These are phyloP conservation scores for Acanthosepion lycidas DNA, from an alignment of 2,888 invertebrate species.

Conservation along the genomic window DNA sequence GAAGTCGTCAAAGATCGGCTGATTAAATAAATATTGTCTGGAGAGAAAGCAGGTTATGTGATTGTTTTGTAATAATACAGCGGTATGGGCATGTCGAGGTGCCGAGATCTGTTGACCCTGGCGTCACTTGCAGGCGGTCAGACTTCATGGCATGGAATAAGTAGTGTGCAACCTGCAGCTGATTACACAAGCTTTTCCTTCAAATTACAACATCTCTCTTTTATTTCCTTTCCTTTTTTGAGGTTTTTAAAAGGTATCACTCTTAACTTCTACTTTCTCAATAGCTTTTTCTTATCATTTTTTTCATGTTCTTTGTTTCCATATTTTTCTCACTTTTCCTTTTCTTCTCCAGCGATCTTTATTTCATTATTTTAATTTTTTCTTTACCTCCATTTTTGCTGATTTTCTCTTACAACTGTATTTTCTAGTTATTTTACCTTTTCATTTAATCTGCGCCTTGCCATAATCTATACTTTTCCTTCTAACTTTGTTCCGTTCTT, in stretches of 20 bases:
- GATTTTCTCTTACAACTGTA: not conserved
- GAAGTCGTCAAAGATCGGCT: not conserved
- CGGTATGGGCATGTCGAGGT: not conserved
- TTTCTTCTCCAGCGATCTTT: not conserved
- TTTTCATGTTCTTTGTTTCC: not conserved
- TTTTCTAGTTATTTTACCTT: not conserved
- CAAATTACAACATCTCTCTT: not conserved
- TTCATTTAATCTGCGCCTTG: not conserved
- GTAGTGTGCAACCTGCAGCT: not conserved
- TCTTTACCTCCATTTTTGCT: not conserved
- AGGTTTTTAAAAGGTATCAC: no score
- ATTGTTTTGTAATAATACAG: not conserved
- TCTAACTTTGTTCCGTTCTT: not conserved
- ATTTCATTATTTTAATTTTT: not conserved
- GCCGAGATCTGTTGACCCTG: not conserved
- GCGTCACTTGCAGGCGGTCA: not conserved
- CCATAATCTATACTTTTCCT: not conserved
- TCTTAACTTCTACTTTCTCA: no score
- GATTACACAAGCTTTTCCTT: not conserved
- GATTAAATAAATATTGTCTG: constrained; percentile 12
- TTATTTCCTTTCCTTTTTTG: not conserved
- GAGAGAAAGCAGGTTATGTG: not conserved
- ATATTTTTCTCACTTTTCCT: not conserved
- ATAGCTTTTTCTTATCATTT: no score
- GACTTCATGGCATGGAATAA: not conserved